Evolutionary conservation across 2,888 invertebrate genomes (phyloP).

Genomic region (Stenchaetothrips biformis): DNA sequence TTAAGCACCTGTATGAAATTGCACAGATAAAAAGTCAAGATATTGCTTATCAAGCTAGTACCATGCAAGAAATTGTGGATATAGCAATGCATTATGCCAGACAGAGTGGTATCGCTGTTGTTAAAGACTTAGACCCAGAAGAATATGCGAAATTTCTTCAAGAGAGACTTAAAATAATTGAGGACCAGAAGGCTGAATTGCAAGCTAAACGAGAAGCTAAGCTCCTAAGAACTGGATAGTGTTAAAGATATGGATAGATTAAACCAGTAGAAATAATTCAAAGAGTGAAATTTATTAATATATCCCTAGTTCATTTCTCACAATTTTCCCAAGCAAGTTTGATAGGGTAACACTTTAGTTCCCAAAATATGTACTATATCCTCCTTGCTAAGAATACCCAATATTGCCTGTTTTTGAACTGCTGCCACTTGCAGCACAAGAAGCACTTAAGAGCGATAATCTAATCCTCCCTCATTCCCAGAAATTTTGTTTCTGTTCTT

Average conservation of each 20-base stretch:
- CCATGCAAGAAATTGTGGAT: conserved; percentile 68
- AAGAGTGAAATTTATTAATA: neutral
- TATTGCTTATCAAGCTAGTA: conserved; percentile 60
- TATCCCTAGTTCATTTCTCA: neutral
- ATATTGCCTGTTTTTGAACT: too few species aligned
- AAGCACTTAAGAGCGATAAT: neutral
- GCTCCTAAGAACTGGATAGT: conserved; percentile 72
- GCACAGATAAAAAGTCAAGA: conserved; percentile 92
- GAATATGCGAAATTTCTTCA: conserved; percentile 79
- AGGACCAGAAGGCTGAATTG: conserved; percentile 67
- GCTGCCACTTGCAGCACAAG: neutral
- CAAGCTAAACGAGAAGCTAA: conserved; percentile 85
- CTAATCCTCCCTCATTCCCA: too few species aligned
- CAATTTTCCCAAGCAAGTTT: neutral
- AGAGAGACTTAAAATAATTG: conserved; percentile 64
- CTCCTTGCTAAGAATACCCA: neutral
- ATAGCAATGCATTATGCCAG: conserved; percentile 73
- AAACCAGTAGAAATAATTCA: neutral
- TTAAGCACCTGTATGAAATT: conserved; percentile 97
- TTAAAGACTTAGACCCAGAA: conserved; percentile 65
- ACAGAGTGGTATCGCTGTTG: conserved; percentile 80
- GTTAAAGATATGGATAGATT: neutral
- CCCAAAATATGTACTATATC: neutral
- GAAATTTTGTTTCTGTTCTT: conserved; percentile 26
- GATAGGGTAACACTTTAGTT: neutral